Evolutionary conservation across 2,888 invertebrate species (phyloP), one percentile per base, ranked within the genome.

Genomic region (Chromoteleia sp.): DNA sequence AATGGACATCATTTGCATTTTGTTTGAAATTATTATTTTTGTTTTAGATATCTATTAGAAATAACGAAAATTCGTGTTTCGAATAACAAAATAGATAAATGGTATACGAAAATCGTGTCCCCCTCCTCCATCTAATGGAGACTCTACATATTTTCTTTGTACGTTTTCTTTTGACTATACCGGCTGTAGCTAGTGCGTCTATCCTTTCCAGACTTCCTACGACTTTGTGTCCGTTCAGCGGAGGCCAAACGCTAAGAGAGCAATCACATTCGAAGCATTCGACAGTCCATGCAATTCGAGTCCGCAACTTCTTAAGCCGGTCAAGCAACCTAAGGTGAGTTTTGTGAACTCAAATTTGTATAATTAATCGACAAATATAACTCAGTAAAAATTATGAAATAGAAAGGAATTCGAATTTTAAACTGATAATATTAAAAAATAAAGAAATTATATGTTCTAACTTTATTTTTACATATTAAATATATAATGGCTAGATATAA

Each of bases 171-270:
- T 87, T 84, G 77, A 88, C 87, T 87, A 73, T 82, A 88, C 90
- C 91, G 91, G 91, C 91, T 92, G 92, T 91, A 92, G 92, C 91
- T 92, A 91, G 92, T 92, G 92, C 91, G 92, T 92, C 90, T 90
- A 90, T 91, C 91, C 91, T 91, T 92, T 92, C 91, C 91, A 92
- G 91, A 92, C 86, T 84, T 87, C 91, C 88, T 89, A 91, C 89
- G 91, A 91, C 88, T 90, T 89, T 87, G 87, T 85, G 89, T 89
- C 90, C 86, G 86, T 88, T 84, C 90, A 91, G 74, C 89, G 91
- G 89, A 91, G 89, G 88, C 85, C 88, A 71, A 91, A 89, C 86
- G 91, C 91, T 85, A 92, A 92, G 89, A 89, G 91, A 85, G 91
- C 91, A 67, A 92, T 92, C 82, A 88, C 90, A 65, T 92, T 92